Evolutionary conservation across 2,888 invertebrate species (phyloP), one percentile per base, ranked within the genome.

Genomic region (Brachyopa scutellaris): DNA sequence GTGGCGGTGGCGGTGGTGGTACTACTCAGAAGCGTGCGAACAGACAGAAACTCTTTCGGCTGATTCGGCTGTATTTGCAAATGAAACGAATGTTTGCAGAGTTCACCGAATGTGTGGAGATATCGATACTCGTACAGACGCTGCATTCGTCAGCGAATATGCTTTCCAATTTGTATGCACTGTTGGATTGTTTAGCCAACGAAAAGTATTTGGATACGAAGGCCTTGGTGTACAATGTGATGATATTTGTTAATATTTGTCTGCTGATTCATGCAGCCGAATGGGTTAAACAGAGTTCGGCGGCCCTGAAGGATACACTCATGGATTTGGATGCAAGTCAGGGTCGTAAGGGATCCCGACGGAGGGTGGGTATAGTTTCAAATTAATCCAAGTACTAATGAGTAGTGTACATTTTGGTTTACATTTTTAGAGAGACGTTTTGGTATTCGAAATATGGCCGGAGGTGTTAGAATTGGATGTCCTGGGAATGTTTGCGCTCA

Each of bases 111-210:
- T 83, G 86, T 9, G 86, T 88, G 29, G 86, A 88, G 67, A 70
- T 87, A 53, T 86, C 87, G 40, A 86, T 89, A 17, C 86, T 88
- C 21, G 77, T 89, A 6, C 76, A 86, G 26, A 85, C 88, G 19
- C 67, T 87, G 21, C 85, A 87, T 33, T 85, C 86, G 55, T 88
- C 89, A 21, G 57, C 87, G 17, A 88, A 88, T 42, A 85, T 88
- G 1, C 67, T 90, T 59, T 85, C 87, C 59, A 89, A 89, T 33
- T 85, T 90, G 79, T 90, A 89, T 47, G 88, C 89, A 42, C 79
- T 88, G 55, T 82, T 90, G 85, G 86, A 88, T 19, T 62, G 78
- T 26, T 74, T 40, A 15, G 74, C 66, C 1, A 7, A 19, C 1
- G 59, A 64, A 7, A 59, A 64, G 1, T 2, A 13, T 11, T 49